These are phyloP conservation scores for Lepidochrysops patricia DNA, from an alignment of 2,888 invertebrate species.

Conservation along the genomic window DNA sequence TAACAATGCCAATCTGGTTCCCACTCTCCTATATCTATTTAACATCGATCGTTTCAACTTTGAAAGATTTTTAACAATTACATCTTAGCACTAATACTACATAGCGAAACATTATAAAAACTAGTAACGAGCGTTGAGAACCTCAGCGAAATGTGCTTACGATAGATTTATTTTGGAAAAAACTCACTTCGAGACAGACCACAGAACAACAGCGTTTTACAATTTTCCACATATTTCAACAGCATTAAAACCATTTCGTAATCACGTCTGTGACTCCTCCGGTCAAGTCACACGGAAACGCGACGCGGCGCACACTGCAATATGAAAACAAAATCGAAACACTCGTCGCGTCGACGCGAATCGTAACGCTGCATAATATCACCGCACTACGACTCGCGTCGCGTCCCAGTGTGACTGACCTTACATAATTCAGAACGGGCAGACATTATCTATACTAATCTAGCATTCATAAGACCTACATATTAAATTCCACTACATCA, in stretches of 20 bases:
- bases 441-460: constrained; percentile 1
- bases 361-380: neutral
- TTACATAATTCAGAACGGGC: neutral
- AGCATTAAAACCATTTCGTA: neutral
- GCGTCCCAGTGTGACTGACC: neutral
- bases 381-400: neutral
- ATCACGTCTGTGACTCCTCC: neutral
- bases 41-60: constrained; percentile 20
- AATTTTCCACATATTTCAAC: neutral
- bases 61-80: constrained; percentile 20
- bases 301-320: too few relatives aligned
- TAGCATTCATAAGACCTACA: constrained; percentile 14
- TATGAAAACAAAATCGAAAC: too few relatives aligned
- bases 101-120: constrained; percentile 58
- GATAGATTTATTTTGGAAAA: constrained; percentile 13
- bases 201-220: constrained; percentile 20
- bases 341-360: too few relatives aligned
- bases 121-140: constrained; percentile 51
- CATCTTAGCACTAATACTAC: constrained; percentile 36
- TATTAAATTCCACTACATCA: constrained; percentile 5
- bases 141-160: constrained; percentile 40
- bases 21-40: constrained; percentile 14
- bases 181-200: constrained; percentile 4
- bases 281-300: too few relatives aligned
- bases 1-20: constrained; percentile 9